These are phyloP conservation scores for Zaprionus vittiger DNA, from an alignment of 1,140 invertebrate species.

Conservation along the genomic window DNA sequence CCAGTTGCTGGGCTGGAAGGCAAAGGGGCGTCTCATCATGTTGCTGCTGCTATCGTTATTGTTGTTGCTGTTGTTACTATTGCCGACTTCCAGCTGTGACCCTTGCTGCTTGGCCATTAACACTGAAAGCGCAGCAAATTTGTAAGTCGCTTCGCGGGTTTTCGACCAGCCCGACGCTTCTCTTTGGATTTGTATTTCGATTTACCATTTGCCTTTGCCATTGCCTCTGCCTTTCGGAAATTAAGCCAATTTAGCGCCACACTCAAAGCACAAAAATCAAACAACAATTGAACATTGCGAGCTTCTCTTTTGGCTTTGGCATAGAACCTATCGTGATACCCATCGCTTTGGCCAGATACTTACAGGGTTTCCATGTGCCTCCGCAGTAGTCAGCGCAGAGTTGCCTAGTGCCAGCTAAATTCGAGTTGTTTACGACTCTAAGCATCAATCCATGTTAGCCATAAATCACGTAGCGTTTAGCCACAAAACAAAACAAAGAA, in stretches of 20 bases:
- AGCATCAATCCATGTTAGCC: slow-evolving; percentile 30
- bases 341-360: not conserved
- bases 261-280: slow-evolving; percentile 37
- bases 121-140: slow-evolving; percentile 78
- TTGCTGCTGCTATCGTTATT: not conserved
- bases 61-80: not conserved
- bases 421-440: not conserved
- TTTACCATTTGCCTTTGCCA: slow-evolving; percentile 8
- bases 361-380: not conserved
- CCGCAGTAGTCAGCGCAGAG: not conserved
- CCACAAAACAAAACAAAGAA: slow-evolving; percentile 5
- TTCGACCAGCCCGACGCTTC: slow-evolving; percentile 11
- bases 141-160: slow-evolving; percentile 52
- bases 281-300: slow-evolving; percentile 37
- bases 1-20: not conserved
- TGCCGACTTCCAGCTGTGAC: slow-evolving; percentile 54
- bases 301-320: slow-evolving; percentile 7
- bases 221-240: slow-evolving; percentile 51
- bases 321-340: slow-evolving; percentile 8
- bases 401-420: not conserved
- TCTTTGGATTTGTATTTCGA: not conserved
- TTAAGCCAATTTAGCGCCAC: slow-evolving; percentile 70
- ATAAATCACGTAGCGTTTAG: slow-evolving; percentile 26
- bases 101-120: slow-evolving; percentile 61
- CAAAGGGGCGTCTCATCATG: slow-evolving; percentile 43